These are phyloP conservation scores for Trachelus tabidus DNA, from an alignment of 2,888 invertebrate genomes.

Conservation along the genomic window DNA sequence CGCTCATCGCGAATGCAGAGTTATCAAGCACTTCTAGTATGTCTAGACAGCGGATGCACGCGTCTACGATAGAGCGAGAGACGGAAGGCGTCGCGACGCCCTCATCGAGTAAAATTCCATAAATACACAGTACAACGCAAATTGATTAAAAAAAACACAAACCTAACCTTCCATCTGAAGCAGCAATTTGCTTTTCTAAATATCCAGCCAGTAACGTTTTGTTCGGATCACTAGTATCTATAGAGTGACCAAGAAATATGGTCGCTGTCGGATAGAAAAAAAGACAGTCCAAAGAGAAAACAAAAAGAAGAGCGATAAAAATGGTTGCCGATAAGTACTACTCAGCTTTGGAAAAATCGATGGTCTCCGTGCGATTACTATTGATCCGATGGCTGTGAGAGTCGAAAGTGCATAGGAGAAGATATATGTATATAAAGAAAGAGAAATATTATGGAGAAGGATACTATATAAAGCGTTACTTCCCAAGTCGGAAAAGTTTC, in stretches of 20 bases:
- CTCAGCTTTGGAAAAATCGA: neutral
- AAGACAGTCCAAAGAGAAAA: neutral
- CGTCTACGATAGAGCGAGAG: neutral
- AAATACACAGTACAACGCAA: neutral
- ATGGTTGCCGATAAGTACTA: neutral
- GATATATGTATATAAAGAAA: no score
- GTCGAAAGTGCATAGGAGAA: neutral
- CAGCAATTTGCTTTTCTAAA: neutral
- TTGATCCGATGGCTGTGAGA: neutral
- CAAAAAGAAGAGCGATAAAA: neutral
- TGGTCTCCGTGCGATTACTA: neutral
- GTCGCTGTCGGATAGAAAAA: neutral
- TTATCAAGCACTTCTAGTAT: neutral
- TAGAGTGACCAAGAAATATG: neutral
- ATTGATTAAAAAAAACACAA: neutral
- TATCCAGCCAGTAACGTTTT: neutral
- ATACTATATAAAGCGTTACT: neutral
- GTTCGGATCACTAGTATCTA: neutral
- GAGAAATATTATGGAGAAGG: neutral
- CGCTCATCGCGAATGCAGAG: constrained; percentile 26
- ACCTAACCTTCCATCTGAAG: neutral
- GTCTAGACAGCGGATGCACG: neutral
- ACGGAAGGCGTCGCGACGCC: neutral
- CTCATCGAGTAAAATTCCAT: neutral
- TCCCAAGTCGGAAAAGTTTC: neutral